These are phyloP conservation scores for Chlorospingus flavigularis DNA, from an alignment of 2,797 vertebrate species.

Conservation along the genomic window DNA sequence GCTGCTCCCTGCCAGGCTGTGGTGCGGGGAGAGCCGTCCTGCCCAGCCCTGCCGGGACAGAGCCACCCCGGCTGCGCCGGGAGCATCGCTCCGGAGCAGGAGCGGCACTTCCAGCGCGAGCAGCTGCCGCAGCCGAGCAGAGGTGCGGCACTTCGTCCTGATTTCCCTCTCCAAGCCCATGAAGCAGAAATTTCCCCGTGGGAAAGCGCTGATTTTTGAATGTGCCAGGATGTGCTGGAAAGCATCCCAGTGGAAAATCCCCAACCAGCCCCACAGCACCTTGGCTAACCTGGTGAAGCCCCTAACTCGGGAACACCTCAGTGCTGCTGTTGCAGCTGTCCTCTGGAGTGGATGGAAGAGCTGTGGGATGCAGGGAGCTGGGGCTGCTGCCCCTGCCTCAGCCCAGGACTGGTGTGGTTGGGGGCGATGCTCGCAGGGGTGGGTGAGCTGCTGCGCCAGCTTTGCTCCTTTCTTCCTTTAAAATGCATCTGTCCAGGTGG, in stretches of 20 bases:
- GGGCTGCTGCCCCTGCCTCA: background rate
- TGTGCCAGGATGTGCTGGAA: conserved; percentile 32
- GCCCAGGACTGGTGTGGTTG: fast-evolving
- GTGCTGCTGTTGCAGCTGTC: background rate
- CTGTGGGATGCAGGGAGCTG: background rate
- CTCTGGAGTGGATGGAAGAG: background rate
- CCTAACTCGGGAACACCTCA: background rate
- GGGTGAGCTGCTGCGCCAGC: background rate
- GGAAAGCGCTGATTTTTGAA: conserved; percentile 1
- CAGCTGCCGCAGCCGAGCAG: background rate
- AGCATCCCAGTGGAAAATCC: conserved; percentile 42
- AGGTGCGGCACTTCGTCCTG: background rate
- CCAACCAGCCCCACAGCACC: background rate
- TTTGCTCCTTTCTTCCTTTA: background rate
- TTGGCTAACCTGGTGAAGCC: background rate
- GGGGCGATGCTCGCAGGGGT: fast-evolving
- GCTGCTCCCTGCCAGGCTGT: background rate
- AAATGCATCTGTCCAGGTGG: background rate
- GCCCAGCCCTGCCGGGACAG: background rate
- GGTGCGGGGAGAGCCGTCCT: background rate
- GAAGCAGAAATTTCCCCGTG: conserved; percentile 19
- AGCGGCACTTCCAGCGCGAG: fast-evolving
- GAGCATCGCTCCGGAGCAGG: background rate
- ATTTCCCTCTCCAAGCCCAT: conserved; percentile 22
- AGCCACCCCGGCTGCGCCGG: fast-evolving